phyloP scores from a whole-genome alignment of 2,113 vertebrate species.

The Dasypus novemcinctus region DNA sequence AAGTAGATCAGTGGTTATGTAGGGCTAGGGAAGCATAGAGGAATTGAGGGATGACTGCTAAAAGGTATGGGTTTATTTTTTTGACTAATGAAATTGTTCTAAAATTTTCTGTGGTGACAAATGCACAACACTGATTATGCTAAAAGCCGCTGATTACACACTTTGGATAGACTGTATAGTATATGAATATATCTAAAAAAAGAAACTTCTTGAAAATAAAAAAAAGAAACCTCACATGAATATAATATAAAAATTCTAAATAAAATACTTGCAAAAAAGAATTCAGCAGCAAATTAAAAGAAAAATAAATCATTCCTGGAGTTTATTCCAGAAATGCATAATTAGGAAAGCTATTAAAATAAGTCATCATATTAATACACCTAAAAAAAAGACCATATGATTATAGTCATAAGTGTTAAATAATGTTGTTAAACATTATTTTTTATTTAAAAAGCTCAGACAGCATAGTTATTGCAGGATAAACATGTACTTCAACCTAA shows the following conservation, averaged over 20 bases:
- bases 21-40: too few species aligned
- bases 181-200: too few species aligned
- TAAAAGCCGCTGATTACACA: too few species aligned
- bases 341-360: conserved; percentile 11
- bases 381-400: neutral
- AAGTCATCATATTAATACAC: neutral
- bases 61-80: too few species aligned
- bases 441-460: neutral
- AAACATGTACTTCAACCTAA: neutral
- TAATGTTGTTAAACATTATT: neutral
- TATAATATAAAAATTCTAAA: neutral
- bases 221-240: neutral
- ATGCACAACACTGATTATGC: too few species aligned
- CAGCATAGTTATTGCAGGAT: neutral
- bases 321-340: conserved; percentile 12
- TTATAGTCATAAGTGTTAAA: neutral
- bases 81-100: too few species aligned
- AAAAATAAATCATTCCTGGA: neutral
- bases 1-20: too few species aligned
- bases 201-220: too few species aligned
- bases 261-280: neutral
- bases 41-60: too few species aligned
- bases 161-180: too few species aligned
- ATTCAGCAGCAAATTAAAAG: neutral
- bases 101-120: too few species aligned